Conservation (phyloP, 2,888 invertebrate species). For the Pachycephus smyrnensis region DNA sequence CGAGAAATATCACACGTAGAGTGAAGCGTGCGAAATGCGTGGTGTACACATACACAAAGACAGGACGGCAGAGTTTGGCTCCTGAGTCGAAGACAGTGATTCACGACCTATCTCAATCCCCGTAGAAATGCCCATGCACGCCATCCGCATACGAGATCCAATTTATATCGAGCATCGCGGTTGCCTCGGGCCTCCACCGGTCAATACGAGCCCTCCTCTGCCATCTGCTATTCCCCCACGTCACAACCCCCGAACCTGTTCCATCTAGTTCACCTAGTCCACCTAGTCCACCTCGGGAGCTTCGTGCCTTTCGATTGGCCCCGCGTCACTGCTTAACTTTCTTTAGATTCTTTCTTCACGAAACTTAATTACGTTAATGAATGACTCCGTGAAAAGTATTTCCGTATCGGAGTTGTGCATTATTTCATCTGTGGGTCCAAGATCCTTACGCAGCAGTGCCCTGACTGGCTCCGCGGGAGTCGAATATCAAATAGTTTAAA, state of each 20-base stretch:
- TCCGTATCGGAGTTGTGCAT: slow-evolving; percentile 35
- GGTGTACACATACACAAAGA: no score
- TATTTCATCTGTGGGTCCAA: slow-evolving; percentile 46
- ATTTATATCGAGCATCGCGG: slow-evolving; percentile 42
- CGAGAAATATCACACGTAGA: no score
- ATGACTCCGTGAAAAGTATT: slow-evolving; percentile 44
- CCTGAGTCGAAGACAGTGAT: no score
- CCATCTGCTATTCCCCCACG: slow-evolving; percentile 13
- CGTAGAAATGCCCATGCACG: background rate
- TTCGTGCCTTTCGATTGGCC: slow-evolving; percentile 14
- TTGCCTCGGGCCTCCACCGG: slow-evolving; percentile 24
- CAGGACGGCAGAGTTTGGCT: no score
- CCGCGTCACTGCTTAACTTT: background rate
- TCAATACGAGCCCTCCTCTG: slow-evolving; percentile 29
- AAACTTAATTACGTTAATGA: slow-evolving; percentile 55
- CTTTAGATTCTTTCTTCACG: slow-evolving; percentile 15
- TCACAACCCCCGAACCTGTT: slow-evolving; percentile 3
- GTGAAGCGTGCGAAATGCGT: no score
- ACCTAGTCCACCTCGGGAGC: background rate
- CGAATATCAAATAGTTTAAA: slow-evolving; percentile 48
- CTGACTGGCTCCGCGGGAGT: slow-evolving; percentile 33
- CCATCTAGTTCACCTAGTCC: no score
- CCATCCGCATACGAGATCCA: slow-evolving; percentile 38
- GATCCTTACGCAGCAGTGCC: slow-evolving; percentile 11
- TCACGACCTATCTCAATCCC: no score